Evolutionary conservation across 2,113 vertebrate species (phyloP), one percentile per base, ranked within the genome.

Genomic region (Meriones unguiculatus): DNA sequence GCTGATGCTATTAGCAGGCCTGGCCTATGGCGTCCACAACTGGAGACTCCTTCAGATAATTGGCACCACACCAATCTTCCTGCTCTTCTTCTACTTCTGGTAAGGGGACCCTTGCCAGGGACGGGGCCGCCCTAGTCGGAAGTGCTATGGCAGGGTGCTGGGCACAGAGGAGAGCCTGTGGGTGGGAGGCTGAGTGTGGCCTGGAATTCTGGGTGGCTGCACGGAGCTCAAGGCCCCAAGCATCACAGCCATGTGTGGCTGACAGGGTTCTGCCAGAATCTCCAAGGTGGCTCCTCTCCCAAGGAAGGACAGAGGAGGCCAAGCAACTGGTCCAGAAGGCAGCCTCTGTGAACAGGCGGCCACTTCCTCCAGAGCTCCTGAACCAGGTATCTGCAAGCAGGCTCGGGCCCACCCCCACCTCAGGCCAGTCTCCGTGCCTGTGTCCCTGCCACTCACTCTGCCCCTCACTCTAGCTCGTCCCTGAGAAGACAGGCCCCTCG

Each of bases 231-330:
- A 25, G 17, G 20, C 41, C n/a, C 77, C 50, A 1, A 46, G 30
- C 2, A 35, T 69, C 57, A 89, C 28, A 87, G 24, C 64, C 11
- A 28, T 24, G n/a, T 59, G 70, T 57, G n/a, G 52, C 78, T 14
- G 30, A 13, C 98, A 99, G 99, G 99, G 76, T 98, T 90, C 97
- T 99, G 5, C 99, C 99, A 2, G 99, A 99, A 91, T 99, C 99
- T 0, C 98, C 99, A 46, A 98, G 99, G 41, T 99, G 99, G 99
- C 99, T 99, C 41, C 95, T 99, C 78, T 99, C 98, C 7, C 98
- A 98, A 95, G 99, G 99, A 41, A 99, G 95, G 90, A 96, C 98
- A 5, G 96, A 99, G 41, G 98, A 98, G 73, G 99, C 99, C 15
- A 99, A 98, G 93, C 98, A 97, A n/a, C 24, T 98, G 41, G 90